Conservation (phyloP, 2,888 invertebrate species). For the Lydus trimaculatus region DNA sequence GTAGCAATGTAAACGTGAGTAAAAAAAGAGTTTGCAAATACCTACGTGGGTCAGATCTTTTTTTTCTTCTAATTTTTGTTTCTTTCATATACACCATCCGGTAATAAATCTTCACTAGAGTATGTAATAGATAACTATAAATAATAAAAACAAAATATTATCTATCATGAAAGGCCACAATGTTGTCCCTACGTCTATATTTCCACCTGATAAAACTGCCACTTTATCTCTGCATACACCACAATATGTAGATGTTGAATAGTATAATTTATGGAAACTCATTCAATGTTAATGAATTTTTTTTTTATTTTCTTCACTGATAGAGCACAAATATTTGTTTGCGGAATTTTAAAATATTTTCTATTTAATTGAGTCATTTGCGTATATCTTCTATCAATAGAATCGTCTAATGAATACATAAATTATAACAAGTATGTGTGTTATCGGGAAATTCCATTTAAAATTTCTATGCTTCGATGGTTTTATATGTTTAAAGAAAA, state of each 20-base stretch:
- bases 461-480: neutral
- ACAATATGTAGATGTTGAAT: neutral
- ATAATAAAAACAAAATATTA: neutral
- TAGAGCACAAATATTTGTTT: neutral
- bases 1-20: no score
- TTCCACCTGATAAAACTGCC: neutral
- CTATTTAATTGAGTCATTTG: neutral
- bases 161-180: neutral
- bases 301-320: neutral
- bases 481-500: neutral
- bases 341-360: neutral
- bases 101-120: no score
- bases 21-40: no score
- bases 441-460: neutral
- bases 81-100: no score
- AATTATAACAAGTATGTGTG: neutral
- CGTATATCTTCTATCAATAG: neutral
- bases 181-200: neutral
- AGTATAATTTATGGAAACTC: constrained; percentile 2
- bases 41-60: no score
- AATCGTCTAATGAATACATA: neutral
- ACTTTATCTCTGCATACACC: neutral
- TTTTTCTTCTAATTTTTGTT: no score
- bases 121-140: neutral
- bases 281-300: neutral